Percentiles rank a stretch among this genome's conserved stretches.
Conservation (phyloP, 2,888 invertebrate genomes). For the Macaria notata region DNA sequence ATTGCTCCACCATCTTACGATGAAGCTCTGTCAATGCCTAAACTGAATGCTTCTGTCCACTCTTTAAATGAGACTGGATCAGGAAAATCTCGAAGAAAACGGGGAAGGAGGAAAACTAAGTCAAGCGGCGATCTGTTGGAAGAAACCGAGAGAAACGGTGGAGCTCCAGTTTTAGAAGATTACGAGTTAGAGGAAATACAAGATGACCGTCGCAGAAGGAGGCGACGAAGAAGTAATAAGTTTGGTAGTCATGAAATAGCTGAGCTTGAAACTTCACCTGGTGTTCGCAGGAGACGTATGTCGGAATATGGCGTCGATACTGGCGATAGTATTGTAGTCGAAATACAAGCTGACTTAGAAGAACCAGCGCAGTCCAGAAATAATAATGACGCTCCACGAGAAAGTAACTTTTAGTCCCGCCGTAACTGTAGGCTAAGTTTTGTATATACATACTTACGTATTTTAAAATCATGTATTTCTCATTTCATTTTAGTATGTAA, state of each 20-base stretch:
- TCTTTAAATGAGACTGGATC: conserved; percentile 76
- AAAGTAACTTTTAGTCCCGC: conserved; percentile 65
- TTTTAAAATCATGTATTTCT: not conserved
- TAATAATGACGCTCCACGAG: conserved; percentile 65
- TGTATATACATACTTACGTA: not conserved
- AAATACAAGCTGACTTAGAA: conserved; percentile 62
- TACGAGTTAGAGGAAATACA: conserved; percentile 55
- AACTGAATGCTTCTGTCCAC: conserved; percentile 83
- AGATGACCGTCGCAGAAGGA: conserved; percentile 48
- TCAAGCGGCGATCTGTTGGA: conserved; percentile 77
- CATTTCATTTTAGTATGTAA: too few relatives aligned
- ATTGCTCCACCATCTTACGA: conserved; percentile 88
- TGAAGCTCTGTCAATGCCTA: conserved; percentile 89
- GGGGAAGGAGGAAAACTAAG: conserved; percentile 75
- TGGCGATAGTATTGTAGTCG: conserved; percentile 51
- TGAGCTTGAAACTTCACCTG: conserved; percentile 71
- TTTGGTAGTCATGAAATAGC: conserved; percentile 75
- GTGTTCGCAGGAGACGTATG: conserved; percentile 66
- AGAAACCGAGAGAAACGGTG: conserved; percentile 71
- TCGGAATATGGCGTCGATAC: conserved; percentile 57
- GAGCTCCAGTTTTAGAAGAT: conserved; percentile 58
- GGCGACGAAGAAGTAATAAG: conserved; percentile 52
- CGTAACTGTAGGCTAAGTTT: not conserved
- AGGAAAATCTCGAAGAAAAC: conserved; percentile 63
- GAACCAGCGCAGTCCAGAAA: conserved; percentile 57